phyloP scores from a whole-genome alignment of 2,113 vertebrate species.

The Rhinopithecus roxellana region DNA sequence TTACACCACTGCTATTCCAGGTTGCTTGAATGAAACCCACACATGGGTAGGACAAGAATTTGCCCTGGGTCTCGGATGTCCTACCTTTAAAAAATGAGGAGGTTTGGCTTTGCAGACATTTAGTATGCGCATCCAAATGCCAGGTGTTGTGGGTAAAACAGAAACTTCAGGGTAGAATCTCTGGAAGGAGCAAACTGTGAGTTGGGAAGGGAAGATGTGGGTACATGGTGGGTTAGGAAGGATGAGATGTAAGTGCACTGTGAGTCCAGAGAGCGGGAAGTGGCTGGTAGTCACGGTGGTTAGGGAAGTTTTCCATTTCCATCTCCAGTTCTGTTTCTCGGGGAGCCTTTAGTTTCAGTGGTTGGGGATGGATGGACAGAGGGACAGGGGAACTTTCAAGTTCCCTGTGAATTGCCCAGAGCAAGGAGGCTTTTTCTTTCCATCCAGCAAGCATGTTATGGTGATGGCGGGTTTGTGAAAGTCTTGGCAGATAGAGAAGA shows the following conservation, averaged over 20 bases:
- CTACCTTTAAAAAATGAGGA: neutral
- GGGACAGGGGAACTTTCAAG: neutral
- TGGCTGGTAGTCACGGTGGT: neutral
- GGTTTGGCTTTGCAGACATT: conserved; percentile 7
- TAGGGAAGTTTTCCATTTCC: neutral
- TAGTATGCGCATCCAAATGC: neutral
- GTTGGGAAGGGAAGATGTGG: neutral
- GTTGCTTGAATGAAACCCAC: neutral
- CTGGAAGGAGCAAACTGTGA: neutral
- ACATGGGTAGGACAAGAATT: neutral
- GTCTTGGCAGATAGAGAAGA: neutral
- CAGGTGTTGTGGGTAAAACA: neutral
- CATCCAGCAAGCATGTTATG: neutral
- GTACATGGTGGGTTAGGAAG: neutral
- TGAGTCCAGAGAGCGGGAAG: neutral
- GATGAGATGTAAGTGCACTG: neutral
- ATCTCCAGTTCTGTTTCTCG: neutral
- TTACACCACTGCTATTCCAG: neutral
- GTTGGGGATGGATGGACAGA: neutral
- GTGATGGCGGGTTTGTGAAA: neutral
- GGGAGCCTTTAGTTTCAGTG: neutral
- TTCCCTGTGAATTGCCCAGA: neutral
- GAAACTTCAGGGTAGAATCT: neutral
- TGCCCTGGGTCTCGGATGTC: neutral
- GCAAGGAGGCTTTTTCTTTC: neutral